phyloP scores from a whole-genome alignment of 2,888 invertebrate species.

The Tachystola acroxantha region DNA sequence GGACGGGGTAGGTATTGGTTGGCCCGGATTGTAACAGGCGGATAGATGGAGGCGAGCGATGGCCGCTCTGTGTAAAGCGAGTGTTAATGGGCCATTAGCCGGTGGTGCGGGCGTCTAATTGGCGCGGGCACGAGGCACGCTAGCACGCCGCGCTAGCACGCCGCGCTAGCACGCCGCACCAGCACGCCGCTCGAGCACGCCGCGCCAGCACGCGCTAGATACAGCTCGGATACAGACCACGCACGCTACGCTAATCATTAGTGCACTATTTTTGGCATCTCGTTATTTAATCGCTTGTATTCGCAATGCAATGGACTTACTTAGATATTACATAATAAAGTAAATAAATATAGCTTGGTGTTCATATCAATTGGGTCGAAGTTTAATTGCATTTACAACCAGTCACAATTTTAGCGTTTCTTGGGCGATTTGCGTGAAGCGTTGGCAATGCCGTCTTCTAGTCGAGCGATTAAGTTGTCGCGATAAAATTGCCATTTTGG shows the following conservation, averaged over 20 bases:
- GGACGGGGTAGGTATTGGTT: slow-evolving; percentile 18
- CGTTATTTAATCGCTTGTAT: slow-evolving; percentile 7
- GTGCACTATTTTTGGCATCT: slow-evolving; percentile 35
- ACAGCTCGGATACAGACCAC: slow-evolving; percentile 44
- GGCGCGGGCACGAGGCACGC: slow-evolving; percentile 41
- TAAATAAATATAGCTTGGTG: too few relatives aligned
- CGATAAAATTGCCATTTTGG: too few relatives aligned
- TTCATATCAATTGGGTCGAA: too few relatives aligned
- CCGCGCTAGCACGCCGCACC: slow-evolving; percentile 12
- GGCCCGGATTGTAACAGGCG: slow-evolving; percentile 16
- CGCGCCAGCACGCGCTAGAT: slow-evolving; percentile 32
- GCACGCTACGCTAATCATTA: slow-evolving; percentile 41
- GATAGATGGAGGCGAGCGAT: slow-evolving; percentile 51
- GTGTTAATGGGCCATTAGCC: slow-evolving; percentile 72
- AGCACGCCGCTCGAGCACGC: slow-evolving; percentile 15
- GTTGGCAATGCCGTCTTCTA: too few relatives aligned
- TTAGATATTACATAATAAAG: too few relatives aligned
- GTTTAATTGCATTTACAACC: too few relatives aligned
- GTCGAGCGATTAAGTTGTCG: too few relatives aligned
- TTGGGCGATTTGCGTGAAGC: too few relatives aligned
- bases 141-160: slow-evolving; percentile 14
- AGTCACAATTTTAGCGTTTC: too few relatives aligned
- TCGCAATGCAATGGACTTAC: too few relatives aligned
- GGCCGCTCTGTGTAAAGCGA: slow-evolving; percentile 50
- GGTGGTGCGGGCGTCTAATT: slow-evolving; percentile 55